These are phyloP conservation scores for Patiria miniata DNA, from an alignment of 35 echinoderm and acorn worm genomes.

Conservation along the genomic window DNA sequence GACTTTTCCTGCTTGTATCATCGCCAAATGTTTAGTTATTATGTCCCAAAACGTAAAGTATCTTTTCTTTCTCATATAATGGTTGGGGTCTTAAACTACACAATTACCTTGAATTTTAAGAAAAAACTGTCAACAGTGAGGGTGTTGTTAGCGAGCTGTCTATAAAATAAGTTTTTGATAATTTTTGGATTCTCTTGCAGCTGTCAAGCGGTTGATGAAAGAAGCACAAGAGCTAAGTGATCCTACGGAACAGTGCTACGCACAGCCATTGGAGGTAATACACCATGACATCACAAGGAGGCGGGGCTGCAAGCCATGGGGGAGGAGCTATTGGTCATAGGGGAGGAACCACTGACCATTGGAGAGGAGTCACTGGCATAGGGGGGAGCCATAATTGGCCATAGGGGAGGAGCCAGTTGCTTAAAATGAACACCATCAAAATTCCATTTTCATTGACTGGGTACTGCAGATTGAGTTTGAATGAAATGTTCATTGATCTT, in stretches of 20 bases:
- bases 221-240: slow-evolving; percentile 92
- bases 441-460: neutral
- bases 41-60: too few species aligned
- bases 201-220: slow-evolving; percentile 98
- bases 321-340: neutral
- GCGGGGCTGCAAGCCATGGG: neutral
- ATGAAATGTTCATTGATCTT: neutral
- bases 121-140: too few species aligned
- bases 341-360: neutral
- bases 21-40: too few species aligned
- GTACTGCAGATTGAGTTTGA: neutral
- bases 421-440: neutral
- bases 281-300: neutral
- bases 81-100: too few species aligned
- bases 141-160: too few species aligned
- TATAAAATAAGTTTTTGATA: too few species aligned
- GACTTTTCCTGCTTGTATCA: too few species aligned
- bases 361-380: neutral
- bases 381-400: neutral
- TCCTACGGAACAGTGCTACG: slow-evolving; percentile 94
- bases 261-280: slow-evolving; percentile 87
- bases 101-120: too few species aligned
- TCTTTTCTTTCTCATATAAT: too few species aligned
- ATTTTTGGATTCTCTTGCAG: slow-evolving; percentile 49
- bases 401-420: neutral